phyloP scores from a whole-genome alignment of 2,113 vertebrate species.

The Phyllostomus hastatus region DNA sequence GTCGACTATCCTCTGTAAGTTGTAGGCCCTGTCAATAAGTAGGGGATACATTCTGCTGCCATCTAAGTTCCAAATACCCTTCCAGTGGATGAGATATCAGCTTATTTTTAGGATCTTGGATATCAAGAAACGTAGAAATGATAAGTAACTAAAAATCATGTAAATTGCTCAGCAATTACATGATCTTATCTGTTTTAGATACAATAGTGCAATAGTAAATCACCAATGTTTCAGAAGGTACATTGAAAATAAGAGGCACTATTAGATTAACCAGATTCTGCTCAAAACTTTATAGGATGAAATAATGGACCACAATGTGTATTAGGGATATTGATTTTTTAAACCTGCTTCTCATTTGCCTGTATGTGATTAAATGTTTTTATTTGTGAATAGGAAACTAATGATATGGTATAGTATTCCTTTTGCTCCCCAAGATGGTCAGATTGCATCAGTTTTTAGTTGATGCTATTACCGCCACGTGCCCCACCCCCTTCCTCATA shows the following conservation, averaged over 20 bases:
- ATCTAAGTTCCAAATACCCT: not conserved
- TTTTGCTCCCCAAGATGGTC: not conserved
- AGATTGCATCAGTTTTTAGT: not conserved
- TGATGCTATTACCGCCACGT: not conserved
- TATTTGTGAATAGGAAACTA: not conserved
- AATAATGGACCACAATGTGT: not conserved
- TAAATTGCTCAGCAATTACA: not conserved
- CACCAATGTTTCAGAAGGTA: not conserved
- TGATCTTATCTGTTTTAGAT: not conserved
- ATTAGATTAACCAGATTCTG: not conserved
- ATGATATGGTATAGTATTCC: not conserved
- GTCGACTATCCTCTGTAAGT: not conserved
- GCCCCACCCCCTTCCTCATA: not conserved
- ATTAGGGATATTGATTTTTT: not conserved
- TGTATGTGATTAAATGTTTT: not conserved
- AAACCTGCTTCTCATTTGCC: not conserved
- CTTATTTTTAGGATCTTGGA: not conserved
- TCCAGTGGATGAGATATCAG: not conserved
- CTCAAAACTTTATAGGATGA: not conserved
- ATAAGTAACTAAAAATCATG: slow-evolving; percentile 41
- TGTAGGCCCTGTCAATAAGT: not conserved
- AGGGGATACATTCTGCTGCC: not conserved
- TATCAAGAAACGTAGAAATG: slow-evolving; percentile 18
- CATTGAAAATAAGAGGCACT: slow-evolving; percentile 36
- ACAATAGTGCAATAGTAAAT: not conserved